Base-by-base conservation (phyloP, 2,888 invertebrate genomes). In the Hyles lineata region DNA sequence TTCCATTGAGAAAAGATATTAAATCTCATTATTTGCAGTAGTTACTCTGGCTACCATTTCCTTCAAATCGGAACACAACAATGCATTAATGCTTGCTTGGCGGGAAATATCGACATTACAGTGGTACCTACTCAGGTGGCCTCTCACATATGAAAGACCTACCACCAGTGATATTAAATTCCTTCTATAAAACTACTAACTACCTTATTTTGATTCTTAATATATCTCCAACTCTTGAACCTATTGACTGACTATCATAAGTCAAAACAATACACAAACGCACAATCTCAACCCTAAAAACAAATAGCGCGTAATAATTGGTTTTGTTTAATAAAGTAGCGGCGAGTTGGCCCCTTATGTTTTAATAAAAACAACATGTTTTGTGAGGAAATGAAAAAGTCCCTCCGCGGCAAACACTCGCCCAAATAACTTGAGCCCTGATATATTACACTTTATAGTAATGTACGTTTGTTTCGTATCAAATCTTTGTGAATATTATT, bases 281-380 rank as follows among this genome's bases (percentile, higher is more conserved):
- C 52, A 23, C n/a, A 60, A 52, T 9, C 9, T 25, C 50, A 63
- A 17, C 32, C 55, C 61, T 29, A 52, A 62, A 11, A 32, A 23
- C 61, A 62, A 50, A 71, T 52, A 71, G 29, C 25, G 25, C 32
- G 55, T 71, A 71, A 71, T 63, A 32, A 32, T 52, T 73, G 70
- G 70, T 73, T 61, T 32, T 71, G 74, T 76, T 73, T 60, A 75
- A 77, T 78, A 79, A 75, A 71, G 70, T 71, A 74, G 70, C 70
- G 75, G 70, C 62, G 71, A 80, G 82, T 80, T 83, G 76, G 82
- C 79, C 77, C 77, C 75, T 76, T 80, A 76, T 77, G 81, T 82
- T 86, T 85, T 84, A 86, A 85, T 87, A 87, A 87, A 87, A 85
- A 83, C 84, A 85, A 83, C 82, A 82, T 85, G 79, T 86, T 87